Evolutionary conservation across 92 coral and sea anemone genomes (phyloP).

Genomic region (Actinernus sp.): DNA sequence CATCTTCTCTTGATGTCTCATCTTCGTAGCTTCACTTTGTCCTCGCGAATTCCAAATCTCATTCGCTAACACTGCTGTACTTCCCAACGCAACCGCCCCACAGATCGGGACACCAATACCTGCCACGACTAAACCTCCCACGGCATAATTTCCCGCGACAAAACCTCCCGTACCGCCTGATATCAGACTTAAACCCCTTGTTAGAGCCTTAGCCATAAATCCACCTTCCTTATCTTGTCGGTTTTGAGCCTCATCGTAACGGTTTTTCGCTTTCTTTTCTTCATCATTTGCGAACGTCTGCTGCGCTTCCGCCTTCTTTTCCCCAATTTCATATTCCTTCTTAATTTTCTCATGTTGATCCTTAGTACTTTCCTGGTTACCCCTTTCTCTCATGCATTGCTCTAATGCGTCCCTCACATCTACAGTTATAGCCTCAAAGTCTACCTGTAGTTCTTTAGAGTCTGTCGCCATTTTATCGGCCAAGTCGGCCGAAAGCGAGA

Average conservation of each 20-base stretch:
- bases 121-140: too few species aligned
- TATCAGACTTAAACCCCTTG: too few species aligned
- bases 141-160: too few species aligned
- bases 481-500: constrained; percentile 31
- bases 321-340: not conserved
- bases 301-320: constrained; percentile 30
- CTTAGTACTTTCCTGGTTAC: constrained; percentile 17
- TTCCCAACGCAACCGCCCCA: too few species aligned
- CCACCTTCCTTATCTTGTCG: constrained; percentile 37
- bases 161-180: too few species aligned
- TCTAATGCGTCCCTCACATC: constrained; percentile 56
- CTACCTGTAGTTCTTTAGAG: constrained; percentile 50
- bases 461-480: constrained; percentile 65
- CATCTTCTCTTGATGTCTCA: constrained; percentile 50
- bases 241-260: constrained; percentile 36
- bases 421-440: constrained; percentile 43
- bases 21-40: constrained; percentile 30
- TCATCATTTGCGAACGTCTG: constrained; percentile 36
- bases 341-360: too few species aligned
- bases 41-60: too few species aligned
- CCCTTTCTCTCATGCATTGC: constrained; percentile 46
- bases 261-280: constrained; percentile 24
- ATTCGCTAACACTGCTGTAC: too few species aligned
- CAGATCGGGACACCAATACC: too few species aligned
- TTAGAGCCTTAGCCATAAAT: not conserved